Percentiles rank a stretch among this genome's conserved stretches.
These are phyloP conservation scores for Reinhardtius hippoglossoides DNA, from an alignment of 2,113 vertebrate genomes.

Conservation along the genomic window DNA sequence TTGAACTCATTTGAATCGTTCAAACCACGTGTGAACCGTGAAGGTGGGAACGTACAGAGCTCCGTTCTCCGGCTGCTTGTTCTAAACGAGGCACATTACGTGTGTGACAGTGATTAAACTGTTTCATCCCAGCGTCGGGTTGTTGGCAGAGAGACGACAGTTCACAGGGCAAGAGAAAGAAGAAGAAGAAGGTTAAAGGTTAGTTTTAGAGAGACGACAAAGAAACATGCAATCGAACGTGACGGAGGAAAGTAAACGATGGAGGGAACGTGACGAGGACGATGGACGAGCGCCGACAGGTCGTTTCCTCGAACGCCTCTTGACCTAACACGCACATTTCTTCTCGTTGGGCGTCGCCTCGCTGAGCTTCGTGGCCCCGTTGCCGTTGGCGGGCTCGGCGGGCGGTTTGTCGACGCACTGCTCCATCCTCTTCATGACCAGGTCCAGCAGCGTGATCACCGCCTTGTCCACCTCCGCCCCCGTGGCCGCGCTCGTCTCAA, in stretches of 20 bases:
- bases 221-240: constrained; percentile 39
- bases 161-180: neutral
- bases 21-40: neutral
- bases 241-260: constrained; percentile 21
- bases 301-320: constrained; percentile 40
- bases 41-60: too few relatives aligned
- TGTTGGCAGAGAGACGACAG: constrained; percentile 9
- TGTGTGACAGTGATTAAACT: neutral
- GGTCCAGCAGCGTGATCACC: constrained; percentile 91
- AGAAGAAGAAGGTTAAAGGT: neutral
- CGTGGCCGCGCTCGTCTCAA: constrained; percentile 93
- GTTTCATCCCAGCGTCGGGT: constrained; percentile 8
- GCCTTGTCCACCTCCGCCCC: constrained; percentile 91
- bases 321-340: constrained; percentile 90
- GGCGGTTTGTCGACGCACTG: constrained; percentile 91
- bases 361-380: constrained; percentile 84
- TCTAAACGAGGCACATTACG: neutral
- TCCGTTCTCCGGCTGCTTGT: neutral
- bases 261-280: constrained; percentile 15
- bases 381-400: constrained; percentile 83
- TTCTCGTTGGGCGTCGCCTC: constrained; percentile 79
- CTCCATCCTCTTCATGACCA: constrained; percentile 98
- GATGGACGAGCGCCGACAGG: constrained; percentile 30
- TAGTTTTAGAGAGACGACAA: constrained; percentile 24
- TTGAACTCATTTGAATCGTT: neutral